Base-by-base conservation (phyloP, 1,140 invertebrate genomes). In the Ylistrum balloti region DNA sequence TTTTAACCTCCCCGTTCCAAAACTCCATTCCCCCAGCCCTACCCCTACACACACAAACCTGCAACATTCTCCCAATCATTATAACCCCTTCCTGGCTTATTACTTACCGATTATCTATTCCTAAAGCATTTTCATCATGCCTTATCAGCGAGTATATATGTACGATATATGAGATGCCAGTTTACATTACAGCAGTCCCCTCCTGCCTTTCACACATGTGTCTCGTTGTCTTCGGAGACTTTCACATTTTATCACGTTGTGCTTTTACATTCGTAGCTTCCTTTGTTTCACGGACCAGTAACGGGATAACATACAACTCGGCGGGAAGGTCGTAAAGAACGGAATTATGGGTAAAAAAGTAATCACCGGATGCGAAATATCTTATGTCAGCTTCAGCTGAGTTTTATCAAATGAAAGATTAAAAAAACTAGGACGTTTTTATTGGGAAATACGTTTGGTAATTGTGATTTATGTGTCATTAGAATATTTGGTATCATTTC, bases 331-430 rank as follows among this genome's bases (percentile, higher is more conserved):
- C 56, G 22, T 74, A 74, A 74, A 74, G 22, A 74, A 74, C 1
- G 22, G 56, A n/a, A 74, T 74, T 74, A 74, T 74, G 56, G 56
- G 56, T 74, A 74, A 74, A 74, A 45, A 74, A 74, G 28, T 74
- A 74, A 74, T 74, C 56, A 74, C 56, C 56, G 56, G 56, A 74
- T 74, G 56, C n/a, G 28, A 17, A 74, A 74, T 74, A 74, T 74
- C 56, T n/a, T 9, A 74, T 74, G 56, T 74, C 56, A 74, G n/a
- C 28, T 74, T 74, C 56, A 74, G n/a, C 56, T n/a, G 56, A 74
- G 56, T 74, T 74, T 48, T 74, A 74, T 74, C 56, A 74, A 74
- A n/a, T 5, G 11, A 74, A 28, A 74, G 56, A 74, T 74, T 74
- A 74, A 74, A 74, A 74, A n/a, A 74, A n/a, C n/a, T 74, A n/a